Conservation (phyloP, 2,797 vertebrate genomes). For the Danio albolineatus region DNA sequence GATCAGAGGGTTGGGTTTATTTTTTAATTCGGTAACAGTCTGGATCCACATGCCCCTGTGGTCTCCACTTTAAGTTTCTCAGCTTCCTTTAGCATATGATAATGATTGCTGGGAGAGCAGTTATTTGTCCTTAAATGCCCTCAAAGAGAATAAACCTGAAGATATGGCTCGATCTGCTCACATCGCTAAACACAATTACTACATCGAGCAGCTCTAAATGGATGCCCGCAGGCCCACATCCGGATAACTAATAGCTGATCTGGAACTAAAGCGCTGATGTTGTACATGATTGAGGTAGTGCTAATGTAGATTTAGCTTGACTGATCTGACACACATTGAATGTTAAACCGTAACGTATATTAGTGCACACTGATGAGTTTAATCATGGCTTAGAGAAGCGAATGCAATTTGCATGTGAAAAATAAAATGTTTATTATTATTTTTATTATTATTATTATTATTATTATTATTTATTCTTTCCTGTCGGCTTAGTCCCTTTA, state of each 20-base stretch:
- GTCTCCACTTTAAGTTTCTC: background rate
- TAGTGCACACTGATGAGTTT: background rate
- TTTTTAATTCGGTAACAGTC: background rate
- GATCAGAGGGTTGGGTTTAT: background rate
- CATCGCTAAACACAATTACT: conserved; percentile 73
- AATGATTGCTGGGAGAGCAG: conserved; percentile 50
- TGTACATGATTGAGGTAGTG: conserved; percentile 17
- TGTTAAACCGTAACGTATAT: background rate
- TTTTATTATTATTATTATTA: no score
- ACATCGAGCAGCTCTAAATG: conserved; percentile 47
- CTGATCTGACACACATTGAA: background rate
- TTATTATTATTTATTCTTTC: no score
- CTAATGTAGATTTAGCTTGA: conserved; percentile 15
- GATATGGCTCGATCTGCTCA: conserved; percentile 60
- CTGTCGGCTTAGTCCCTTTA: no score
- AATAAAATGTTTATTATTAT: no score
- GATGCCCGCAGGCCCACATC: conserved; percentile 55
- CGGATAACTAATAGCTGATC: conserved; percentile 69
- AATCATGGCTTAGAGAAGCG: background rate
- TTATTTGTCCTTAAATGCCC: conserved; percentile 59
- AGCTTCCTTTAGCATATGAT: conserved; percentile 13
- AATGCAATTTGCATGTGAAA: background rate
- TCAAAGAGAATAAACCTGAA: conserved; percentile 66
- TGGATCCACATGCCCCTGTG: background rate
- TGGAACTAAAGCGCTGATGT: conserved; percentile 61